A percentile compares a stretch with the other conserved stretches of the same genome.
Evolutionary conservation across 2,888 invertebrate genomes (phyloP).

Genomic region (Trissolcus japonicus): DNA sequence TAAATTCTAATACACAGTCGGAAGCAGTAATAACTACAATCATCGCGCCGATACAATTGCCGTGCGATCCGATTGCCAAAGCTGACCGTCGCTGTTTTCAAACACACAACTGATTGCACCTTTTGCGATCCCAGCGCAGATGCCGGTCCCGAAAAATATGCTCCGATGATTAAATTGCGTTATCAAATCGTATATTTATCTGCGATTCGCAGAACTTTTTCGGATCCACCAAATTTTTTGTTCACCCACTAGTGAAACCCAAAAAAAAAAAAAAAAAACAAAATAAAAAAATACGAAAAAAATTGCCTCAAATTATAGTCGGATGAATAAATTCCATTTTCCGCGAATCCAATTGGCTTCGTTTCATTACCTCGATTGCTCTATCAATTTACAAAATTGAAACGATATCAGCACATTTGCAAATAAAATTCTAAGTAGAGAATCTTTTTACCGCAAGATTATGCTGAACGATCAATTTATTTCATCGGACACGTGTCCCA

Average conservation of each 20-base stretch:
- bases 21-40: slow-evolving; percentile 72
- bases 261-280: too few species aligned
- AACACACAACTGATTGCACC: slow-evolving; percentile 66
- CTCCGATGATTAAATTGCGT: slow-evolving; percentile 63
- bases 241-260: too few species aligned
- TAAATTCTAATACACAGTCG: slow-evolving; percentile 67
- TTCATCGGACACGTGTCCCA: too few species aligned
- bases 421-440: too few species aligned
- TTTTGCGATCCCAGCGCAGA: slow-evolving; percentile 61
- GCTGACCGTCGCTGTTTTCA: slow-evolving; percentile 67
- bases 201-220: not conserved
- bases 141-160: slow-evolving; percentile 58
- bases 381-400: too few species aligned
- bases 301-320: too few species aligned
- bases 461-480: too few species aligned
- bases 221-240: too few species aligned
- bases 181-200: slow-evolving; percentile 29
- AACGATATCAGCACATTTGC: too few species aligned
- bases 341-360: not conserved
- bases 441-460: too few species aligned
- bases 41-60: slow-evolving; percentile 70
- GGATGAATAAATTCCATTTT: slow-evolving; percentile 1
- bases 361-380: too few species aligned
- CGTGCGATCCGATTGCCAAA: slow-evolving; percentile 68
- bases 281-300: too few species aligned